Base-by-base conservation (phyloP, 2,888 invertebrate species). In the Plebejus anna region DNA sequence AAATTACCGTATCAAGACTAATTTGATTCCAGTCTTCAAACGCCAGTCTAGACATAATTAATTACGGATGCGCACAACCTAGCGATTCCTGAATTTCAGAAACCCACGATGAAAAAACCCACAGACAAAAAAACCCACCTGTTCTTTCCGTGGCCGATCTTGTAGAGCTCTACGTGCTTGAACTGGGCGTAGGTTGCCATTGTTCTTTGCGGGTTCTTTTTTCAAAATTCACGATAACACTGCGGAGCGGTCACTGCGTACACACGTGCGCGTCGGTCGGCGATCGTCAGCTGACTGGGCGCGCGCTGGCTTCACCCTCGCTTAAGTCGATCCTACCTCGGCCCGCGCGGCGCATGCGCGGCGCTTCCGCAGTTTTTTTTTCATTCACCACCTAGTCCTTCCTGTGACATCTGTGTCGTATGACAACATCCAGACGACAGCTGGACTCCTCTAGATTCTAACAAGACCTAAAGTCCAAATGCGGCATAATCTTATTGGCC, bases 171-270 rank as follows among this genome's bases (percentile, higher is more conserved):
- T 92, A 98, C 96, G 94, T 98, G 98, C 94, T 98, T 97, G 95
- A 97, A 98, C 83, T 97, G 96, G 89, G 98, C 97, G 95, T 98
- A 98, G 89, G 98, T 97, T 90, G 98, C 98, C 98, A 98, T 97
- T 86, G 9, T 85, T 86, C 78, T 70, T 81, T 75, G 78, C 77
- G 77, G 79, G 78, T 81, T 81, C 83, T 82, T 79, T 83, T 84
- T 55, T 55, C 13, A 55, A 55, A 83, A 84, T 84, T 75, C 75
- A 78, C 77, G 78, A 77, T 81, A 81, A 82, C 83, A 84, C 82
- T 82, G 80, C 81, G 16, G 47, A 66, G 83, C 79, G 80, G 78
- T 80, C 83, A 83, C 82, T 83, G 82, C 84, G 82, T 82, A 83
- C 77, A 79, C 80, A 79, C 80, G 78, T 78, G 73, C 57, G 75